Conservation (phyloP, 2,113 vertebrate genomes). For the Oceanodroma tethys region DNA sequence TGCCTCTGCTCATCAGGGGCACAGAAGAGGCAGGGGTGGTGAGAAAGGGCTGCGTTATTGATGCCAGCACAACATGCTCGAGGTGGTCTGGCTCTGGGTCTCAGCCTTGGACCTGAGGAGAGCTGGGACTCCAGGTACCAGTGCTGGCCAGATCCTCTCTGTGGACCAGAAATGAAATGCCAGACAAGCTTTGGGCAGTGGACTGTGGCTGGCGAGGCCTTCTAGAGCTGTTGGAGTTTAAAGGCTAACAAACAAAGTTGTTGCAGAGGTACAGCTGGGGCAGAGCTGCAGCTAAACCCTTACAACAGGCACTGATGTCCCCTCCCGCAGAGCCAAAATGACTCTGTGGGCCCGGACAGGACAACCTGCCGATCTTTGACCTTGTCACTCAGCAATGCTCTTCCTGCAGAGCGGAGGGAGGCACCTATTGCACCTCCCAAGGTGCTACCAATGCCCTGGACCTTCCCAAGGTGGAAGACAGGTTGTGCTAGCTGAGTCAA, state of each 20-base stretch:
- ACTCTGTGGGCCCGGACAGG: neutral
- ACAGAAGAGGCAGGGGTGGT: neutral
- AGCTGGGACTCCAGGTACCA: accelerated
- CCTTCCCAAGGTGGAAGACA: neutral
- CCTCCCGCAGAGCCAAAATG: neutral
- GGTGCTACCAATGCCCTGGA: neutral
- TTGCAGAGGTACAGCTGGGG: neutral
- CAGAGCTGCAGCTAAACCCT: neutral
- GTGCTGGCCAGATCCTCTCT: neutral
- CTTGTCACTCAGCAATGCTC: neutral
- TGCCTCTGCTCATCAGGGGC: neutral
- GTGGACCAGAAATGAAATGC: neutral
- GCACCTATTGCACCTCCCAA: neutral
- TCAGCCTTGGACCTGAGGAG: neutral
- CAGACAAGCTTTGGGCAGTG: neutral
- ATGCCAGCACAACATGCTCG: accelerated
- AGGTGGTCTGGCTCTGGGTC: neutral
- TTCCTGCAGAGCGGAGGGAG: neutral
- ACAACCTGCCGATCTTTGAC: neutral
- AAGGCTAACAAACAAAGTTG: neutral
- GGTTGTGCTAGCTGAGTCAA: neutral
- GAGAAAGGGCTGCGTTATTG: neutral
- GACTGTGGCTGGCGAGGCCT: neutral
- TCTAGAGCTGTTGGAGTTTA: neutral
- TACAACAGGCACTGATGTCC: neutral